Evolutionary conservation across 1,140 invertebrate genomes (phyloP), one percentile per base, ranked within the genome.

Genomic region (Lasioglossum baleicum): DNA sequence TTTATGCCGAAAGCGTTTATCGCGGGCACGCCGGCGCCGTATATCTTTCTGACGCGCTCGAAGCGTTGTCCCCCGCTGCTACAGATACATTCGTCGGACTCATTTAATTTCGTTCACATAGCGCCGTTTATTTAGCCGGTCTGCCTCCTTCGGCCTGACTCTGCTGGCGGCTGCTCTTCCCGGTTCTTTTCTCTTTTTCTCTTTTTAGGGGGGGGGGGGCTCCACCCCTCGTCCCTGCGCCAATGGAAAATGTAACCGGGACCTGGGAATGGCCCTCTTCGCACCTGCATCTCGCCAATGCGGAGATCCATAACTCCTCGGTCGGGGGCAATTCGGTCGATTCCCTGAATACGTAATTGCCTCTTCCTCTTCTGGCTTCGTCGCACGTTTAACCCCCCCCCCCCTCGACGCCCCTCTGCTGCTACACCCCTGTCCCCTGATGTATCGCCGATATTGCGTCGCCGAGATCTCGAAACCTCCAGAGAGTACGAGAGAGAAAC

Each of bases 281-380:
- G 84, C 85, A 80, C 76, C 84, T 85, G 83, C 72, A 82, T 79
- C 84, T 83, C 83, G 80, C 73, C 80, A 83, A 74, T 76, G 81
- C 77, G 70, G 73, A 73, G 76, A 87, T 80, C 85, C 82, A 86
- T 88, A 88, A 88, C 75, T 88, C 80, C 68, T 80, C 81, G 78
- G 67, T 82, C 83, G 83, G 64, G 81, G 74, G 79, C 86, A 76
- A 88, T 88, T 88, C 87, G 81, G 79, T 83, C 83, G 84, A 86
- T 86, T 88, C 83, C 65, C 77, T 82, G 84, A 87, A 87, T 86
- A 85, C 85, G 87, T 86, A 88, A 88, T 88, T 88, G 83, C 63
- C 74, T 76, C 66, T 81, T 77, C 79, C 83, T 80, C 44, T 63
- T 74, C 74, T 71, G 22, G 40, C 17, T 61, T 75, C 83, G 73